Conservation (phyloP, 2,797 vertebrate species). For the Rhinatrema bivittatum region DNA sequence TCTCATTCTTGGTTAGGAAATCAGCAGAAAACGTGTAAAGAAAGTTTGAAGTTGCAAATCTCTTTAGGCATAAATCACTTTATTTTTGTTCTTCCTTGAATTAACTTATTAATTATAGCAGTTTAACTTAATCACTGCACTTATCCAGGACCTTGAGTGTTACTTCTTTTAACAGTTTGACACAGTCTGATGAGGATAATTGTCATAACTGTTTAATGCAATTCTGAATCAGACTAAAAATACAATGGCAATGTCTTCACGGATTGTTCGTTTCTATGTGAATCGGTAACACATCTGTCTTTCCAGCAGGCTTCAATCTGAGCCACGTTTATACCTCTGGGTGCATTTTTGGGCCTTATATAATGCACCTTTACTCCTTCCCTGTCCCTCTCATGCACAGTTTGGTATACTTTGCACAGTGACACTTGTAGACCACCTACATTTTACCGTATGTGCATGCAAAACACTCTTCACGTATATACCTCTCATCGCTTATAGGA, state of each 20-base stretch:
- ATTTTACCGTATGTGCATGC: too few species aligned
- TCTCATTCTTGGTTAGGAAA: slow-evolving; percentile 24
- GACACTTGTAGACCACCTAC: too few species aligned
- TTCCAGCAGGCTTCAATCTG: slow-evolving; percentile 29
- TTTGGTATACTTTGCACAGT: too few species aligned
- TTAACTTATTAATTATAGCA: slow-evolving; percentile 58
- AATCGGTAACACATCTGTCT: slow-evolving; percentile 38
- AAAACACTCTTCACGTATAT: too few species aligned
- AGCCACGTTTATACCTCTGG: too few species aligned
- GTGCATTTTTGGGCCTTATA: too few species aligned
- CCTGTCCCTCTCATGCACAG: too few species aligned
- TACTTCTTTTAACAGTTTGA: slow-evolving; percentile 48
- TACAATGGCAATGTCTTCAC: slow-evolving; percentile 38
- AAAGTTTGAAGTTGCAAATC: slow-evolving; percentile 37
- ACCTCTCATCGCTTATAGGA: too few species aligned
- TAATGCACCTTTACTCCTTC: too few species aligned
- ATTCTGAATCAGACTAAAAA: slow-evolving; percentile 41
- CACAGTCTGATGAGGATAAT: slow-evolving; percentile 47
- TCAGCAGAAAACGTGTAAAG: slow-evolving; percentile 4
- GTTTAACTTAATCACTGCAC: slow-evolving; percentile 56
- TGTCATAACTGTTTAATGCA: slow-evolving; percentile 52
- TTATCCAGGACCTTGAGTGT: slow-evolving; percentile 45
- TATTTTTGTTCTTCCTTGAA: slow-evolving; percentile 42
- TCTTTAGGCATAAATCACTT: slow-evolving; percentile 37
- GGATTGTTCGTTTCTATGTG: slow-evolving; percentile 32